These are phyloP conservation scores for Pyrrhia umbra DNA, from an alignment of 2,888 invertebrate genomes.

Conservation along the genomic window DNA sequence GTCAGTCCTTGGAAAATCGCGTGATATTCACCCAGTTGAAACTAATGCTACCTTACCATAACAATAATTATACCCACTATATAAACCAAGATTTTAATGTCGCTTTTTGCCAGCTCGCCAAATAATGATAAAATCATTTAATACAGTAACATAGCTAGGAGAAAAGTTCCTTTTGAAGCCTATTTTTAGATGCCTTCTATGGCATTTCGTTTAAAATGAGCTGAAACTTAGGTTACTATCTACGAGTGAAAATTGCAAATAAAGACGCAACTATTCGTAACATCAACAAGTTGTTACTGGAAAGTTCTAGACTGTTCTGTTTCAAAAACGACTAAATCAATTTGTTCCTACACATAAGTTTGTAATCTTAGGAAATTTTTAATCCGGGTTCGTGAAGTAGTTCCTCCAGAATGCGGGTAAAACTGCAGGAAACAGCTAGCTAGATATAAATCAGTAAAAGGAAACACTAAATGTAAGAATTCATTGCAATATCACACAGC, in stretches of 20 bases:
- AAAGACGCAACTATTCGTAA: conserved; percentile 6
- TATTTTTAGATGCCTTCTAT: no score
- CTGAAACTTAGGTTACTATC: conserved; percentile 10
- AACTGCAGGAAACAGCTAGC: no score
- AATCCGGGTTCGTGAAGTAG: no score
- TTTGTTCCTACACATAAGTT: no score
- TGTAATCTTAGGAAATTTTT: no score
- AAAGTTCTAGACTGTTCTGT: conserved; percentile 44
- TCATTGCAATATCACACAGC: not conserved
- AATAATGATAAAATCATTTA: no score
- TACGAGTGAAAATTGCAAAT: conserved; percentile 32
- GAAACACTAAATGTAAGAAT: not conserved
- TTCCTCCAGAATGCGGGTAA: no score
- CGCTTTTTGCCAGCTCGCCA: no score
- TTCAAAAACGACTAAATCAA: conserved; percentile 19
- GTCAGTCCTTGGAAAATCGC: conserved; percentile 41
- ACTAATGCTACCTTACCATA: conserved; percentile 29
- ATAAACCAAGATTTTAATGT: conserved; percentile 9
- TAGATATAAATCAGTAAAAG: not conserved
- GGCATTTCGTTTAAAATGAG: conserved; percentile 1
- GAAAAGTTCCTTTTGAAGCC: no score
- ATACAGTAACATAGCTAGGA: no score
- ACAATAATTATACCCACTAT: conserved; percentile 4
- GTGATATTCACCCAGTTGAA: conserved; percentile 30
- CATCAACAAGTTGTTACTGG: conserved; percentile 22